Evolutionary conservation across 2,797 vertebrate species (phyloP).

Genomic region (Scolopax bukidnonensis): DNA sequence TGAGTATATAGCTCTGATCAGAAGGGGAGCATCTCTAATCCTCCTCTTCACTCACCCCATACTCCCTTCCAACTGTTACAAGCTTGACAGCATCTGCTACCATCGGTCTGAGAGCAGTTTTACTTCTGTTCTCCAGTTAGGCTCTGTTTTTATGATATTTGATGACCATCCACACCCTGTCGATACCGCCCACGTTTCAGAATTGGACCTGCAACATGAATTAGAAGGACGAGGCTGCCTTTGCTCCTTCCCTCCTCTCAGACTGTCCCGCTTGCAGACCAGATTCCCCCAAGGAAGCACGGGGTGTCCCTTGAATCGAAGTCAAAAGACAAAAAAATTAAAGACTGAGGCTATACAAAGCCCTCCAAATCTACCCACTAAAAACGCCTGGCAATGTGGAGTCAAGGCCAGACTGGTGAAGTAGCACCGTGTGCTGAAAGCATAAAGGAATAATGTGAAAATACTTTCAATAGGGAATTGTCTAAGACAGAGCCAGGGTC

Average conservation of each 20-base stretch:
- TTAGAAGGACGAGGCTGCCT: not conserved
- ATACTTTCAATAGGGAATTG: not conserved
- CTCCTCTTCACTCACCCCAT: not conserved
- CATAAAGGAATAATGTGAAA: not conserved
- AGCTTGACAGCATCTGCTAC: not conserved
- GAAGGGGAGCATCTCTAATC: not conserved
- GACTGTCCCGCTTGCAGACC: not conserved
- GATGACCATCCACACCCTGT: not conserved
- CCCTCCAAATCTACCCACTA: constrained; percentile 5
- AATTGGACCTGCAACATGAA: not conserved
- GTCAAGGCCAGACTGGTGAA: not conserved
- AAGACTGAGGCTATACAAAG: not conserved
- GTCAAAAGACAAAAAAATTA: not conserved
- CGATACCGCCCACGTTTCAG: not conserved
- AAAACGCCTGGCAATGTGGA: constrained; percentile 15
- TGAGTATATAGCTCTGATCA: not conserved
- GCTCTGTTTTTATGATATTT: not conserved
- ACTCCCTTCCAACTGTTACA: not conserved
- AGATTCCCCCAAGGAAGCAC: not conserved
- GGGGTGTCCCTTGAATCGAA: not conserved
- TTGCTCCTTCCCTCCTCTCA: not conserved
- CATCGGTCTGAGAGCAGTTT: not conserved
- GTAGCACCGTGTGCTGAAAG: not conserved
- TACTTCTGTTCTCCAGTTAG: not conserved
- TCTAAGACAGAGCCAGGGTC: not conserved